Evolutionary conservation across 2,797 vertebrate species (phyloP), one percentile per base, ranked within the genome.

Genomic region (Botia kubotai): DNA sequence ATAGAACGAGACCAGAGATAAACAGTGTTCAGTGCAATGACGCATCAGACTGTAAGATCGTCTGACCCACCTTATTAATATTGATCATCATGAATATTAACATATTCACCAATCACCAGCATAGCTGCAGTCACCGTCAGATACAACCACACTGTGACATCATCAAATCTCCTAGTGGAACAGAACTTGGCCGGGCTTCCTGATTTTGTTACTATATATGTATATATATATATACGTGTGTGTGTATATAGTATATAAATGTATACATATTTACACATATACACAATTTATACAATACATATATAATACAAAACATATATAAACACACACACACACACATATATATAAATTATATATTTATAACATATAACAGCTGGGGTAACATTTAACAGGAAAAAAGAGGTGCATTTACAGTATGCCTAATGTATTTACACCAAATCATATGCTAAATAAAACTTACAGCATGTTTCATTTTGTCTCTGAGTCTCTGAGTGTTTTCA

Each of bases 61-160:
- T 77, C 77, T 77, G 76, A 84, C 84, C 77, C 39, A 1, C 39
- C 77, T 53, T 58, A 80, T 86, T 75, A 86, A 77, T 57, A 57
- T 77, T 77, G 17, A 70, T 60, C 36, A 46, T 68, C 53, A 78
- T 70, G 10, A 8, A 82, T 65, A 66, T 82, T 55, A 78, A 75
- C 65, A 75, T 77, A 84, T 86, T 84, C 69, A 82, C 75, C 81
- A 80, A 77, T 80, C 60, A 55, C 72, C 74, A 50, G 69, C 70
- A 80, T 26, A 66, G 71, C 26, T 63, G 14, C 39, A 21, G 14
- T 36, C 21, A 6, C 13, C 43, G 8, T 62, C 10, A 23, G 57
- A 10, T 29, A 62, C 19, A 57, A 57, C 19, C 55, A 77, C 65
- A 13, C 16, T 21, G 36, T 68, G 75, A 77, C 21, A 50, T 21